Base-by-base conservation (phyloP, 2,888 invertebrate species). In the Scaptomyza cyrtandrae region DNA sequence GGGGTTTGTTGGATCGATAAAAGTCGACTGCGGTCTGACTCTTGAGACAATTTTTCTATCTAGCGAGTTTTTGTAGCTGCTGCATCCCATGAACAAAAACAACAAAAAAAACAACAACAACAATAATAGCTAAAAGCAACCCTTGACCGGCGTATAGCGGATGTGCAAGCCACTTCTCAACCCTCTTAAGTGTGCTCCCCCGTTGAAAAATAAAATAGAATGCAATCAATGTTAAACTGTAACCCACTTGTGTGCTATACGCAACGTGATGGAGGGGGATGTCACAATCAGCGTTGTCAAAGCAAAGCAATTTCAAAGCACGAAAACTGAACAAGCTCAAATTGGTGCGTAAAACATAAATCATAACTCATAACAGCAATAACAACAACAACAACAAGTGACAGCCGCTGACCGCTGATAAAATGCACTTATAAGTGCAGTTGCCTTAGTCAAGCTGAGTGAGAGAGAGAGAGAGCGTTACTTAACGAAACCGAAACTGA, bases 1-100 rank as follows among this genome's bases (percentile, higher is more conserved):
- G 6, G 33, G 50, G 24, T 50, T 79, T 88, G 88, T 88, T 83
- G 83, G 83, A 83, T 83, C 83, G 89, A 83, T 83, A 88, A 85
- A 87, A 67, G 65, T 53, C 60, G 54, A 63, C 57, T 44, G 24
- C 48, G 31, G 48, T 49, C 37, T 6, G 24, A 19, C 41, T 44
- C 48, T 50, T 43, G 53, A 52, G 58, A 46, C 39, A 35, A 49
- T 41, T 39, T 48, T 19, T 33, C 39, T 43, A 58, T 70, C 63
- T 76, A 24, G 9, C 37, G 50, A 48, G 53, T 54, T 33, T 48
- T 10, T 33, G 33, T 43, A 16, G 44, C 33, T 46, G 45, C 50
- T 54, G 72, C 78, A 77, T 49, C 52, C 46, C 48, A 75, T 19
- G 14, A 39, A 41, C 31, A 35, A n/a, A 41, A 39, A 29, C 14